These are phyloP conservation scores for Cantharis lateralis DNA, from an alignment of 2,888 invertebrate genomes.

Conservation along the genomic window DNA sequence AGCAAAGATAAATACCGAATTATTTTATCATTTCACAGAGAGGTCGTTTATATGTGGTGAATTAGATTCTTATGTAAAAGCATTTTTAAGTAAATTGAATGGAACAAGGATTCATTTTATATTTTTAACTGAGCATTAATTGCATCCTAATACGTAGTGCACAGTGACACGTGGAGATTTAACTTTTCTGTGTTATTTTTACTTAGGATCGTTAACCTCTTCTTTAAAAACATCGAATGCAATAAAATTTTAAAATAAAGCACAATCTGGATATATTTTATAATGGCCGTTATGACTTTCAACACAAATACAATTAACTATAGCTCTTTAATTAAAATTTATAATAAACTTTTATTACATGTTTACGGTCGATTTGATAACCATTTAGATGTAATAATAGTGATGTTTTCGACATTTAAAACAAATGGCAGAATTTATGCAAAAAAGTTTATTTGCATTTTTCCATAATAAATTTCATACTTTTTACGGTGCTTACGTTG, in stretches of 20 bases:
- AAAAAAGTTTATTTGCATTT: not conserved
- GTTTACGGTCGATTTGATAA: not conserved
- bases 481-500: not conserved
- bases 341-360: not conserved
- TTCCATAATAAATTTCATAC: not conserved
- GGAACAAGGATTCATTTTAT: not conserved
- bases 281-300: conserved; percentile 5
- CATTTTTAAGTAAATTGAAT: not conserved
- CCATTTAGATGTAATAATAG: not conserved
- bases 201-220: conserved; percentile 22
- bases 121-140: not conserved
- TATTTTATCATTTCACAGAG: not conserved
- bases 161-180: conserved; percentile 17
- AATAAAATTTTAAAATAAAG: conserved; percentile 12
- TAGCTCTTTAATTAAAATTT: not conserved
- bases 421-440: not conserved
- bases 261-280: conserved; percentile 12
- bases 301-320: conserved; percentile 1
- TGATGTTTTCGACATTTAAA: not conserved
- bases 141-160: not conserved
- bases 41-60: not conserved
- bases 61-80: not conserved
- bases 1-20: not conserved
- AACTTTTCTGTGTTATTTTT: conserved; percentile 19
- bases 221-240: conserved; percentile 18